Conservation (phyloP, 2,113 vertebrate genomes). For the Mobula birostris region DNA sequence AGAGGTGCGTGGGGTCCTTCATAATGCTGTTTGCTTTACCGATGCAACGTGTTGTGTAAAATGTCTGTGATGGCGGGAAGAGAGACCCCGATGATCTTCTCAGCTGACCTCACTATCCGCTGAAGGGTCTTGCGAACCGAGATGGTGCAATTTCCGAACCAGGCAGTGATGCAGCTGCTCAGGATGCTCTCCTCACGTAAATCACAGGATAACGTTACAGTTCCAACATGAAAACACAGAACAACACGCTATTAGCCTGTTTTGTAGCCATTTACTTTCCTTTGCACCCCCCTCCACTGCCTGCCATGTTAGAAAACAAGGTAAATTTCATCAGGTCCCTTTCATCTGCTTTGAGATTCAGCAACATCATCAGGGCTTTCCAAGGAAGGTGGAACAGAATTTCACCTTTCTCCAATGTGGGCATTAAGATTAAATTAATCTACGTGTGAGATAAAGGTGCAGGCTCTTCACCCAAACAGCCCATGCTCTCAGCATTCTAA, state of each 20-base stretch:
- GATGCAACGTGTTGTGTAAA: too few species aligned
- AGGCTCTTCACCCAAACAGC: neutral
- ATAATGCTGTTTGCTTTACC: too few species aligned
- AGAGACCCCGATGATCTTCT: too few species aligned
- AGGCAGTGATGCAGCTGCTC: too few species aligned
- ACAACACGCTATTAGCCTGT: too few species aligned
- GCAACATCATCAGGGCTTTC: neutral
- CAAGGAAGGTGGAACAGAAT: neutral
- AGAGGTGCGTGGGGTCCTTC: too few species aligned
- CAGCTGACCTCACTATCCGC: too few species aligned
- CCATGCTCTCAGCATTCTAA: neutral
- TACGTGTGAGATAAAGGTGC: neutral
- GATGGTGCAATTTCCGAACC: too few species aligned
- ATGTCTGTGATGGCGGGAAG: too few species aligned
- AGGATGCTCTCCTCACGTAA: neutral
- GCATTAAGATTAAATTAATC: neutral
- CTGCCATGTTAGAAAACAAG: neutral
- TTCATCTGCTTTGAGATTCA: too few species aligned
- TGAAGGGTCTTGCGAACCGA: too few species aligned
- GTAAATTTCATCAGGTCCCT: neutral
- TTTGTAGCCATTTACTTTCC: neutral
- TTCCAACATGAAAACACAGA: neutral
- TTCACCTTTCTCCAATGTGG: neutral
- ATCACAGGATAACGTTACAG: neutral
- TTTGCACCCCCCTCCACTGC: neutral